Conservation (phyloP, 2,888 invertebrate genomes). For the Acheta domesticus region DNA sequence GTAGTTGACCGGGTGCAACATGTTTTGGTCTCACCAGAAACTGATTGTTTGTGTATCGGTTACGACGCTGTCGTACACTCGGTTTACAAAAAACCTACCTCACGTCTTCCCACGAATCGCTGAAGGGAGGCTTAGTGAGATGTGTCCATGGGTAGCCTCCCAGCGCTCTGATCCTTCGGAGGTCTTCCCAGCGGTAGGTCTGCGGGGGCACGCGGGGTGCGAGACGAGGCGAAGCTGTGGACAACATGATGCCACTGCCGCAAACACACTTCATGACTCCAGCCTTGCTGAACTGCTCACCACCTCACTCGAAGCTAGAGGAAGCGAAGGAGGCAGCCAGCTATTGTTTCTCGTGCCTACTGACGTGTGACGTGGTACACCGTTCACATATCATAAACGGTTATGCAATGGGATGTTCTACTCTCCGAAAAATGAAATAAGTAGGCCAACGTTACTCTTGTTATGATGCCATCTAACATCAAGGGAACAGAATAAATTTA, state of each 20-base stretch:
- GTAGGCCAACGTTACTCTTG: no score
- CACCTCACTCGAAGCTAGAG: no score
- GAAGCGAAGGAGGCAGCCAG: neutral
- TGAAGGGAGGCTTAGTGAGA: conserved; percentile 62
- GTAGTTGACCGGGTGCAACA: no score
- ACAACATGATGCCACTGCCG: neutral
- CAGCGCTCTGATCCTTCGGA: conserved; percentile 63
- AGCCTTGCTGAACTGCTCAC: neutral
- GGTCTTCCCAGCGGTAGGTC: conserved; percentile 80
- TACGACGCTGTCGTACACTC: no score
- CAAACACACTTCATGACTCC: neutral
- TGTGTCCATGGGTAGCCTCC: conserved; percentile 82
- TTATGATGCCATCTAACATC: no score
- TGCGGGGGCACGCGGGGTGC: conserved; percentile 68
- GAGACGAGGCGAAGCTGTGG: conserved; percentile 22
- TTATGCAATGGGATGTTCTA: neutral
- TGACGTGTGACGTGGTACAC: neutral
- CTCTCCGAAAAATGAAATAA: neutral
- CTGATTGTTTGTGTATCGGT: no score
- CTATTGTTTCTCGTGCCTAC: conserved; percentile 6
- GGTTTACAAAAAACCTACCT: neutral
- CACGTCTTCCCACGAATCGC: conserved; percentile 24
- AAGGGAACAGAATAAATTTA: no score
- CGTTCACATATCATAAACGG: conserved; percentile 10
- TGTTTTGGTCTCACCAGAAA: no score